phyloP scores from a whole-genome alignment of 2,113 vertebrate species.

The Acanthochromis polyacanthus region DNA sequence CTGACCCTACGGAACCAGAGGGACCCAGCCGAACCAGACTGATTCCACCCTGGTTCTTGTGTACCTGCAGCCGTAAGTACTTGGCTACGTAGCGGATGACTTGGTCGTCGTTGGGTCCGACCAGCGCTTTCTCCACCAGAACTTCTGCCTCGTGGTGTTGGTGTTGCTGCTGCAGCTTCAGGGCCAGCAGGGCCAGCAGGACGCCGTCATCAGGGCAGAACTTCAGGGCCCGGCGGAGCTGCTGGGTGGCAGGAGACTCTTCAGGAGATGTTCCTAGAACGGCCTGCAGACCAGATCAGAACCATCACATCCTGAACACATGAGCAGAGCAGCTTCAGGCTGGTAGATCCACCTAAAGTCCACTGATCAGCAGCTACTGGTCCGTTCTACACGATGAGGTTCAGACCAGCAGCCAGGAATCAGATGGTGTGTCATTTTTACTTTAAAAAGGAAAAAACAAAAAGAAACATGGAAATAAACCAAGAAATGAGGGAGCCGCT shows the following conservation, averaged over 20 bases:
- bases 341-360: no score
- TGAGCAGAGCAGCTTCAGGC: no score
- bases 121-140: constrained; percentile 32
- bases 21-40: background rate
- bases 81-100: constrained; percentile 14
- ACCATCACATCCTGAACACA: no score
- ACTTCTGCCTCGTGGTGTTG: background rate
- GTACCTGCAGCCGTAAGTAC: constrained; percentile 9
- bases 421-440: no score
- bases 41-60: background rate
- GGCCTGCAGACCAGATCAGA: background rate
- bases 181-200: background rate
- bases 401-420: no score
- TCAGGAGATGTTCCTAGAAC: background rate
- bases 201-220: background rate
- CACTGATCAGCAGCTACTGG: no score
- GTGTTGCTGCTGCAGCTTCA: background rate
- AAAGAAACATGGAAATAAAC: no score
- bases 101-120: background rate
- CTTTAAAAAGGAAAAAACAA: no score
- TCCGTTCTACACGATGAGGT: no score
- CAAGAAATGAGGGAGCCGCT: no score
- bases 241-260: background rate
- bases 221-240: constrained; percentile 9
- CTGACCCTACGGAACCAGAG: background rate